Evolutionary conservation across 2,113 vertebrate genomes (phyloP), one percentile per base, ranked within the genome.

Genomic region (Silurus glanis): DNA sequence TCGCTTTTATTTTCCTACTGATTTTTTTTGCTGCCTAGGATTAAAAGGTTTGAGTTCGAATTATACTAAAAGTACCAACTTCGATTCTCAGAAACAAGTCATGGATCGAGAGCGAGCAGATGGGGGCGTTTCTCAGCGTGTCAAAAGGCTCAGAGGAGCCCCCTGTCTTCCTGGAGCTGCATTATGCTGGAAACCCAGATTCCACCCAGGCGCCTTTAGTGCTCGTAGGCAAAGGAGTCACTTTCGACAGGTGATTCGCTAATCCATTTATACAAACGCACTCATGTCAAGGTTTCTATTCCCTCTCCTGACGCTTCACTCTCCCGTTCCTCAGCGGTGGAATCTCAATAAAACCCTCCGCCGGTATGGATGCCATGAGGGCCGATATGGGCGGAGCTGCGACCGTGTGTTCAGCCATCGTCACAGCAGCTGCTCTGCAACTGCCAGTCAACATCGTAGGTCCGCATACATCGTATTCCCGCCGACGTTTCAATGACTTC

Each of bases 321-420:
- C 3, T 47, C 37, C 16, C 55, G 8, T 67, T 17, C 61, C 37
- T n/a, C 91, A 99, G 98, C 2, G 98, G 98, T 55, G 98, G 98
- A n/a, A 99, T 99, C 92, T 99, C 98, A 25, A 94, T 99, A 90
- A 99, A 99, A 93, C 95, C 97, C 0, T 94, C 98, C 0, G 93
- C 96, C 0, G 97, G 96, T 1, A 99, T 99, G 98, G 98, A 99
- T 87, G 96, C 95, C 0, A 99, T 99, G 98, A 94, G 98, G 92
- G 98, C 96, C 0, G 98, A 99, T 85, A 99, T 99, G 98, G 98
- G 98, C 4, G 98, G 98, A 76, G 98, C 98, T 9, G 98, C 98
- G 37, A 97, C 97, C 0, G 92, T 99, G 51, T 99, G 97, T 69
- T 96, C 98, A 0, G 94, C 98, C 78, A 95, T 99, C 10, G 94